Base-by-base conservation (phyloP, 2,113 vertebrate species). In the Sorex fumeus region DNA sequence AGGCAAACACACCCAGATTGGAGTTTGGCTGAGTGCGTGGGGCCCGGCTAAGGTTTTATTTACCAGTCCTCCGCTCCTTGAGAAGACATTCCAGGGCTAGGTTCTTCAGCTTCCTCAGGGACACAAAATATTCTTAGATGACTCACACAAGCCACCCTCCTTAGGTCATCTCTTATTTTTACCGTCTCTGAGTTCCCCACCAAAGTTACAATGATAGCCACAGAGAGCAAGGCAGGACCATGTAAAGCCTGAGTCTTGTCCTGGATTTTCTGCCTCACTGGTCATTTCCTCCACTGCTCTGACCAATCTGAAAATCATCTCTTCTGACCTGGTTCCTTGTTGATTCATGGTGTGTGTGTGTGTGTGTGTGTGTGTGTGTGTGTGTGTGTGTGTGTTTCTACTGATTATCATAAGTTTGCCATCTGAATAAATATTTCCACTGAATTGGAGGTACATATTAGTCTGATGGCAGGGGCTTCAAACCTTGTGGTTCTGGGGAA, bases 121-220 rank as follows among this genome's bases (percentile, higher is more conserved):
- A 23, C 40, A 80, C 82, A 79, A 11, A 36, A 25, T 88, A 53
- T 77, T 60, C n/a, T 80, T 87, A 93, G 77, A 43, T 71, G 83
- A 87, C 53, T 91, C 21, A 23, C 47, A 13, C 74, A 94, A 87
- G 66, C 11, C 15, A 81, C 11, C 8, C 3, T 21, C 86, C 95
- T 77, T 93, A 84, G 27, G 67, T 94, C 87, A 91, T 76, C 81
- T 86, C 81, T 95, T 94, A 75, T 96, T 93, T 96, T 84, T 0
- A 8, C 13, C 0, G 12, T 6, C 18, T 16, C 2, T 57, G 15
- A 88, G 3, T 69, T 87, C n/a, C 95, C 89, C 28, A 67, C 91
- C 84, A 91, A 30, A 67, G 36, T 2, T 71, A 13, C 69, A 71
- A n/a, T 69, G 80, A 50, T 83, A 15, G 66, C 45, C 23, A n/a